These are phyloP conservation scores for Batillaria attramentaria DNA, from an alignment of 1,140 invertebrate species.

Conservation along the genomic window DNA sequence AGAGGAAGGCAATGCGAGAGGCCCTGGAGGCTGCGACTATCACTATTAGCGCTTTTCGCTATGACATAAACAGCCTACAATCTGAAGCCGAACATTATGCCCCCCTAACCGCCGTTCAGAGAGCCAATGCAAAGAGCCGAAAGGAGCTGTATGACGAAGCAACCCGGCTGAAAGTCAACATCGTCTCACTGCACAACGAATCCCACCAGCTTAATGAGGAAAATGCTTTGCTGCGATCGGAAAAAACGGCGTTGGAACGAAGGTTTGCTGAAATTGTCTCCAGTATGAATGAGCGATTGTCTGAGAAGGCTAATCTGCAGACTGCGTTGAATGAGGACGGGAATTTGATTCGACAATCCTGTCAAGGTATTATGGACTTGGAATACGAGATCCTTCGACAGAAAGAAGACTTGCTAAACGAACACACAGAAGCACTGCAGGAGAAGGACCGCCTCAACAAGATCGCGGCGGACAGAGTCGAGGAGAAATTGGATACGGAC, in stretches of 20 bases:
- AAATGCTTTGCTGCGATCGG: constrained; percentile 65
- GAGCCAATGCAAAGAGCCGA: constrained; percentile 61
- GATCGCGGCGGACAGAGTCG: constrained; percentile 51
- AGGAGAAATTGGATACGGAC: too few species aligned
- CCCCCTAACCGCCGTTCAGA: constrained; percentile 63
- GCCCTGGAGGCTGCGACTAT: constrained; percentile 68
- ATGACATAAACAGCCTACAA: constrained; percentile 64
- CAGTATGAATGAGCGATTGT: too few species aligned
- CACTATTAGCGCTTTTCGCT: constrained; percentile 64
- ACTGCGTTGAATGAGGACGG: constrained; percentile 69
- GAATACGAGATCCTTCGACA: constrained; percentile 69
- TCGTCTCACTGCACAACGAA: constrained; percentile 50
- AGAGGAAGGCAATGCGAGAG: constrained; percentile 59
- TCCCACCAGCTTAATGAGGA: constrained; percentile 62
- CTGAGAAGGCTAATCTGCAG: too few species aligned
- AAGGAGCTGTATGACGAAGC: constrained; percentile 56
- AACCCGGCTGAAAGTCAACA: constrained; percentile 60
- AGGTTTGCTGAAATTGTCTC: too few species aligned
- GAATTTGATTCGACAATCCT: constrained; percentile 66
- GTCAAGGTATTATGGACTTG: constrained; percentile 68
- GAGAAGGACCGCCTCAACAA: constrained; percentile 67
- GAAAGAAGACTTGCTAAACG: constrained; percentile 69
- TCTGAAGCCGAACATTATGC: constrained; percentile 60
- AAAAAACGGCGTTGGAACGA: too few species aligned
- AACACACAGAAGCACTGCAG: constrained; percentile 64